phyloP scores from a whole-genome alignment of 2,888 invertebrate genomes.

The Cyclophora albipunctata region DNA sequence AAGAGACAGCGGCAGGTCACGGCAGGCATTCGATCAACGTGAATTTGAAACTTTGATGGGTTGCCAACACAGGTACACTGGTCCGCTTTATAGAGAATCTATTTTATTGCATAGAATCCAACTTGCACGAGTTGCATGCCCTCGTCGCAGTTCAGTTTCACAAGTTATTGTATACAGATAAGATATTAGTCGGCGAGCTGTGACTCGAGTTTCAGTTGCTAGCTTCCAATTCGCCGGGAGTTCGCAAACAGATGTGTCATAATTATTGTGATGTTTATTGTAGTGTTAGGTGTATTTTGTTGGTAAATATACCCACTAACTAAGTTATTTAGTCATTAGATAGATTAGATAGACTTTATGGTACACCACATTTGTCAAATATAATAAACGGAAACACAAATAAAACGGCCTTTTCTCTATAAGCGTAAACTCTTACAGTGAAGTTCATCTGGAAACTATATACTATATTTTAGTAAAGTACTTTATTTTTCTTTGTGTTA shows the following conservation, averaged over 20 bases:
- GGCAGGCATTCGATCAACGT: conserved; percentile 30
- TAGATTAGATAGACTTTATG: too few relatives aligned
- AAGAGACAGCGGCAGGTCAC: conserved; percentile 18
- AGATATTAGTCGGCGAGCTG: conserved; percentile 2
- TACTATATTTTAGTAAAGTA: too few relatives aligned
- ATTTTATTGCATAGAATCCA: conserved; percentile 21
- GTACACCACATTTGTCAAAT: too few relatives aligned
- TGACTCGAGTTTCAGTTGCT: not conserved
- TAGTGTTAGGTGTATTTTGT: not conserved
- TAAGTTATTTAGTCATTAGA: too few relatives aligned
- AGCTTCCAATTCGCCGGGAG: too few relatives aligned
- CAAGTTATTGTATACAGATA: not conserved
- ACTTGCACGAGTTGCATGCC: conserved; percentile 5
- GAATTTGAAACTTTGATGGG: conserved; percentile 41
- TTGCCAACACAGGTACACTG: conserved; percentile 27
- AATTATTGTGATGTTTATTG: not conserved
- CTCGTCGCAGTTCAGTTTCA: conserved; percentile 1
- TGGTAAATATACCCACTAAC: too few relatives aligned
- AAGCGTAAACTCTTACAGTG: too few relatives aligned
- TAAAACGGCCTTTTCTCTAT: too few relatives aligned
- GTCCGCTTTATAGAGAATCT: conserved; percentile 31
- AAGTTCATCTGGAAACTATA: too few relatives aligned
- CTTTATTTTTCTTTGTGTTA: too few relatives aligned
- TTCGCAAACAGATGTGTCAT: too few relatives aligned
- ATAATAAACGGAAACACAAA: too few relatives aligned